phyloP scores from a whole-genome alignment of 2,797 vertebrate genomes.

The Coregonus suidteri region DNA sequence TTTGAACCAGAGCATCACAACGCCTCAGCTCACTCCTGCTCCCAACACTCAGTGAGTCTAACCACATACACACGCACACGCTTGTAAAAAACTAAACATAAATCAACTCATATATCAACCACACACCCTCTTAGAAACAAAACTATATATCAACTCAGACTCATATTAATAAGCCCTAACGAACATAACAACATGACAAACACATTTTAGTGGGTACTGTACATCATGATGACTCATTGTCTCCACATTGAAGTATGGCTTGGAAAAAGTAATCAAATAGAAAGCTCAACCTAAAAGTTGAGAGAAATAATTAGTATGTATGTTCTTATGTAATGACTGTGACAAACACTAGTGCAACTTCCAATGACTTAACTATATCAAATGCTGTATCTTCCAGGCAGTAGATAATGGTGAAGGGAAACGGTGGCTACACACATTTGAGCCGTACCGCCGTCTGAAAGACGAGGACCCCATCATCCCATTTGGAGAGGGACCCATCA shows the following conservation, averaged over 20 bases:
- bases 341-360: no score
- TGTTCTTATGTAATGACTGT: no score
- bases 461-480: slow-evolving; percentile 98
- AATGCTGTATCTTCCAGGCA: slow-evolving; percentile 65
- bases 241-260: no score
- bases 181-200: neutral
- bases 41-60: slow-evolving; percentile 62
- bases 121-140: no score
- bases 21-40: slow-evolving; percentile 81
- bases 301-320: no score
- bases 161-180: no score
- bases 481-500: slow-evolving; percentile 94
- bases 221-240: no score
- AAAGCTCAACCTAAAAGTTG: no score
- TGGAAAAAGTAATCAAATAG: no score
- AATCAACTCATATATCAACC: slow-evolving; percentile 4
- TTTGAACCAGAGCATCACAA: slow-evolving; percentile 86
- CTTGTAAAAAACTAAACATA: neutral
- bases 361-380: no score
- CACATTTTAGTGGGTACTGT: no score
- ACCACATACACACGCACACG: neutral
- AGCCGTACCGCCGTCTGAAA: slow-evolving; percentile 87
- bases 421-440: slow-evolving; percentile 85
- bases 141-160: neutral
- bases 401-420: slow-evolving; percentile 74